These are phyloP conservation scores for Coturnix japonica DNA, from an alignment of 2,113 vertebrate genomes.

Conservation along the genomic window DNA sequence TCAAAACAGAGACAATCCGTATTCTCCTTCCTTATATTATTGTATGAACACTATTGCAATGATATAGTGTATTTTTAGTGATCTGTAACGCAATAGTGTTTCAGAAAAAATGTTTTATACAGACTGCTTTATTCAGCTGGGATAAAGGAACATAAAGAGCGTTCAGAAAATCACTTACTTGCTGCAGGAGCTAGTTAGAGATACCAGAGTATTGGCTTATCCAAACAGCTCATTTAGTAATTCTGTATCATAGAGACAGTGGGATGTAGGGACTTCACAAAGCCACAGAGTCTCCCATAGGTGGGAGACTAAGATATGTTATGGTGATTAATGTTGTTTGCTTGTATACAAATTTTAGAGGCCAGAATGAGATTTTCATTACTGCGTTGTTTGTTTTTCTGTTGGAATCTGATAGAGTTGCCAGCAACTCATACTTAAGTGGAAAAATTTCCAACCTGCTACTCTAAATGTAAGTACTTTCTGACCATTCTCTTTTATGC, in stretches of 20 bases:
- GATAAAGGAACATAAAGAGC: not conserved
- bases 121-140: not conserved
- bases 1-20: not conserved
- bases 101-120: not conserved
- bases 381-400: not conserved
- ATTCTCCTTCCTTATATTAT: not conserved
- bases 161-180: not conserved
- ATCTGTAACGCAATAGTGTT: not conserved
- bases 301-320: not conserved
- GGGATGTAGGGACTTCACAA: not conserved
- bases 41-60: not conserved
- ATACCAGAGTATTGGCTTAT: not conserved
- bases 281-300: not conserved
- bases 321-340: not conserved
- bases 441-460: not conserved
- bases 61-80: not conserved
- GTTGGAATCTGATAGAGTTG: not conserved
- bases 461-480: not conserved
- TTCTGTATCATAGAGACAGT: not conserved
- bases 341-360: not conserved
- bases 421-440: not conserved
- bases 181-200: not conserved
- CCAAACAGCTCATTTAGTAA: not conserved
- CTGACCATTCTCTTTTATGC: not conserved
- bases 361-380: not conserved